A percentile compares a stretch with the other conserved stretches of the same genome.
Evolutionary conservation across 2,888 invertebrate species (phyloP).

Genomic region (Drosophila putrida): DNA sequence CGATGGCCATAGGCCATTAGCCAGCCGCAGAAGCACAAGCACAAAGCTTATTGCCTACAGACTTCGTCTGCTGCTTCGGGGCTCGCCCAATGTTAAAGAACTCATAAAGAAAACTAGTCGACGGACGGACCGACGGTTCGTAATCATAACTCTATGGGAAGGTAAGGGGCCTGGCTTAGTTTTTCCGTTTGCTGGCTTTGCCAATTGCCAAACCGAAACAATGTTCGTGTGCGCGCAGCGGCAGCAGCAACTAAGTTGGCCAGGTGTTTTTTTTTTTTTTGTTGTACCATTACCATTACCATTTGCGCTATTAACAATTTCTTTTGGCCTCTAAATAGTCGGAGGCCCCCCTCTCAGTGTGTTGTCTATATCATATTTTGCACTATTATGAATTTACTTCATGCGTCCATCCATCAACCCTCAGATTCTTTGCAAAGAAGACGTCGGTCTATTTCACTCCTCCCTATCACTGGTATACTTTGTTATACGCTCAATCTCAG

Average conservation of each 20-base stretch:
- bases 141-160: constrained; percentile 44
- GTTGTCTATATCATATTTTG: constrained; percentile 56
- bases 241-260: constrained; percentile 57
- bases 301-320: constrained; percentile 78
- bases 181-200: constrained; percentile 25
- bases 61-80: constrained; percentile 45
- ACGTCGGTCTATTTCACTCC: constrained; percentile 24
- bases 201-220: constrained; percentile 63
- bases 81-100: constrained; percentile 70
- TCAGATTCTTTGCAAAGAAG: constrained; percentile 6
- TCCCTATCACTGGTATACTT: background rate
- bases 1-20: constrained; percentile 57
- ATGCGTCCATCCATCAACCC: constrained; percentile 33
- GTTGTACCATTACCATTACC: constrained; percentile 64
- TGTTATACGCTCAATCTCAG: background rate
- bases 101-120: constrained; percentile 64
- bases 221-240: constrained; percentile 62
- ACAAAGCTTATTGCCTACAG: constrained; percentile 52
- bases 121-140: background rate
- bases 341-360: constrained; percentile 28
- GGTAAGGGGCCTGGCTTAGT: constrained; percentile 43
- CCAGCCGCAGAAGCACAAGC: constrained; percentile 41
- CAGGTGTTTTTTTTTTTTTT: constrained; percentile 69
- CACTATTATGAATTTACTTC: constrained; percentile 61
- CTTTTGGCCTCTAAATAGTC: constrained; percentile 64